These are phyloP conservation scores for Pseudomyrmex concolor DNA, from an alignment of 1,140 invertebrate genomes.

Conservation along the genomic window DNA sequence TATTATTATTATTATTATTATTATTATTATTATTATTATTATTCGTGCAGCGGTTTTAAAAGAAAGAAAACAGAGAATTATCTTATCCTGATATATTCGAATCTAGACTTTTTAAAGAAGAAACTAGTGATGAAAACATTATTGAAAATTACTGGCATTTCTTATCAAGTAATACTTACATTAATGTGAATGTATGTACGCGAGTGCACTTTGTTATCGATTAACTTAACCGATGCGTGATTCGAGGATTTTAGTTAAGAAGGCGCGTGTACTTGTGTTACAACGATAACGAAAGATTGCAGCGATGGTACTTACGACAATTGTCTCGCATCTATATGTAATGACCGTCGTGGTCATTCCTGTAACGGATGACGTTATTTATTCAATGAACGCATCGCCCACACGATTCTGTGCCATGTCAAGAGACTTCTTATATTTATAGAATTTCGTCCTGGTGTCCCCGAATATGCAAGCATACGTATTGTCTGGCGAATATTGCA, in stretches of 20 bases:
- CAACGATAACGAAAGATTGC: not conserved
- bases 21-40: too few species aligned
- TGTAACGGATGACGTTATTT: conserved; percentile 14
- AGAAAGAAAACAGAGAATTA: not conserved
- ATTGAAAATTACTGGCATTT: too few species aligned
- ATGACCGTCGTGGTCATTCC: not conserved
- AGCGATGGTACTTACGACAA: not conserved
- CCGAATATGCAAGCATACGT: too few species aligned
- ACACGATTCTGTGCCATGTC: not conserved
- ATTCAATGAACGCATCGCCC: not conserved
- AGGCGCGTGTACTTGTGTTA: not conserved
- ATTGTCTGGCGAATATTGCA: not conserved
- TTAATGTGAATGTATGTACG: too few species aligned
- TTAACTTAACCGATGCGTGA: not conserved
- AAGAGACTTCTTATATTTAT: conserved; percentile 4
- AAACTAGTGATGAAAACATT: too few species aligned
- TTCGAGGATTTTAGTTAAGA: not conserved
- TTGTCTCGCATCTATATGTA: not conserved
- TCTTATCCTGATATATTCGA: too few species aligned
- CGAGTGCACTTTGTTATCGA: too few species aligned
- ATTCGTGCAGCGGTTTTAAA: not conserved
- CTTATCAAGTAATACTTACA: too few species aligned
- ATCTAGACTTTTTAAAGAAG: too few species aligned
- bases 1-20: too few species aligned
- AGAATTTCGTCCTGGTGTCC: not conserved